A percentile compares a stretch with the other conserved stretches of the same genome.
These are phyloP conservation scores for Dendrocincla fuliginosa DNA, from an alignment of 2,797 vertebrate species.

Conservation along the genomic window DNA sequence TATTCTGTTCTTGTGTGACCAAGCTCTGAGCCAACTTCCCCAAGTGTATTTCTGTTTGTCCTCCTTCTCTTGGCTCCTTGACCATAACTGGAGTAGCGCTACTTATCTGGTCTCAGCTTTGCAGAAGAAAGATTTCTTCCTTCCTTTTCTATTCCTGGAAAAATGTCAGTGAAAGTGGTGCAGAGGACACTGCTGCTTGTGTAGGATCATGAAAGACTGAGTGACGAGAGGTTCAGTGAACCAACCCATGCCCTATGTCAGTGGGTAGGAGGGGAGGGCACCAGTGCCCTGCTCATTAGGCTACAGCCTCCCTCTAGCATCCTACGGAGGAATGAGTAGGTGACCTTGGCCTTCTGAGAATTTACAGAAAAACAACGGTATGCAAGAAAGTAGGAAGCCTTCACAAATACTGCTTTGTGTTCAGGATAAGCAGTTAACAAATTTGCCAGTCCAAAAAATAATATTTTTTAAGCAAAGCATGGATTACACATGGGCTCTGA, in stretches of 20 bases:
- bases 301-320: not conserved
- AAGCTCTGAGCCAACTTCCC: not conserved
- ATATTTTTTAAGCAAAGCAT: not conserved
- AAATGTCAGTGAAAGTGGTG: not conserved
- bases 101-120: not conserved
- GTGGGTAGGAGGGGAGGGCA: not conserved
- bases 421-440: not conserved
- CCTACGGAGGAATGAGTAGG: not conserved
- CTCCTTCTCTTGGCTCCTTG: not conserved
- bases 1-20: fast-evolving
- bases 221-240: not conserved
- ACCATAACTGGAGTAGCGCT: not conserved
- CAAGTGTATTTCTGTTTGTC: not conserved
- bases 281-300: not conserved
- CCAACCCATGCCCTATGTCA: not conserved
- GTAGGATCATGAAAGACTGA: not conserved
- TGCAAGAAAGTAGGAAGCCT: not conserved
- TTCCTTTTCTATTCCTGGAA: not conserved
- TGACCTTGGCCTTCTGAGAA: not conserved
- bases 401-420: not conserved
- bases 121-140: not conserved
- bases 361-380: not conserved
- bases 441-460: not conserved
- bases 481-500: not conserved
- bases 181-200: not conserved